These are phyloP conservation scores for Lepidochrysops patricia DNA, from an alignment of 2,888 invertebrate genomes.

Conservation along the genomic window DNA sequence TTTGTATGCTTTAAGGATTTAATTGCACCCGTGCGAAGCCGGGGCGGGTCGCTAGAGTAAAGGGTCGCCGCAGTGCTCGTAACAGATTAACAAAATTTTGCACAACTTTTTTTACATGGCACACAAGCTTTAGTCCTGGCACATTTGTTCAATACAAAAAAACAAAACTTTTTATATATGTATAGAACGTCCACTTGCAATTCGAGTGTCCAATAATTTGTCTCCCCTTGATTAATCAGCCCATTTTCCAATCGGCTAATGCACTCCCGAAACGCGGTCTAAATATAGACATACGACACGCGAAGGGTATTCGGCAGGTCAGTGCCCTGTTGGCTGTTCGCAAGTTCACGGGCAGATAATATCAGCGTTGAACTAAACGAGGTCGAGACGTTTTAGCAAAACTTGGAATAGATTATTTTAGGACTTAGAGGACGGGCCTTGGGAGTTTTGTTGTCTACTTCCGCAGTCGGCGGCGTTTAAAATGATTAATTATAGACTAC, in stretches of 20 bases:
- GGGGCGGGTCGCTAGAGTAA: too few species aligned
- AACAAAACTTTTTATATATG: not conserved
- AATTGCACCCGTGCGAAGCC: too few species aligned
- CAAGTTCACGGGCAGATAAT: constrained; percentile 49
- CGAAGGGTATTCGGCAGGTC: constrained; percentile 33
- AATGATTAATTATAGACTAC: too few species aligned
- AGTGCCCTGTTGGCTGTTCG: constrained; percentile 15
- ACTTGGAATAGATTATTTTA: constrained; percentile 25
- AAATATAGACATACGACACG: constrained; percentile 29
- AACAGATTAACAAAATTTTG: too few species aligned
- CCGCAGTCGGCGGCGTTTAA: too few species aligned
- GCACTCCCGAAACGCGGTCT: not conserved
- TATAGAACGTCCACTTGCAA: not conserved
- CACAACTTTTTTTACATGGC: too few species aligned
- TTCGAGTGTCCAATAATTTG: not conserved
- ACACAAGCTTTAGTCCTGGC: too few species aligned
- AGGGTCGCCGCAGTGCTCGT: too few species aligned
- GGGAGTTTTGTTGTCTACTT: too few species aligned
- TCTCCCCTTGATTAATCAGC: not conserved
- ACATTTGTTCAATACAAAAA: not conserved
- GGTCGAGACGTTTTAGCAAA: constrained; percentile 8
- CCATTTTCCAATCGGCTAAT: not conserved
- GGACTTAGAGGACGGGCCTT: too few species aligned
- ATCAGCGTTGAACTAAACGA: constrained; percentile 19
- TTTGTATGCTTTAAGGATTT: too few species aligned